A percentile compares a stretch with the other conserved stretches of the same genome.
phyloP scores from a whole-genome alignment of 1,140 invertebrate genomes.

The Camponotus vicinus region DNA sequence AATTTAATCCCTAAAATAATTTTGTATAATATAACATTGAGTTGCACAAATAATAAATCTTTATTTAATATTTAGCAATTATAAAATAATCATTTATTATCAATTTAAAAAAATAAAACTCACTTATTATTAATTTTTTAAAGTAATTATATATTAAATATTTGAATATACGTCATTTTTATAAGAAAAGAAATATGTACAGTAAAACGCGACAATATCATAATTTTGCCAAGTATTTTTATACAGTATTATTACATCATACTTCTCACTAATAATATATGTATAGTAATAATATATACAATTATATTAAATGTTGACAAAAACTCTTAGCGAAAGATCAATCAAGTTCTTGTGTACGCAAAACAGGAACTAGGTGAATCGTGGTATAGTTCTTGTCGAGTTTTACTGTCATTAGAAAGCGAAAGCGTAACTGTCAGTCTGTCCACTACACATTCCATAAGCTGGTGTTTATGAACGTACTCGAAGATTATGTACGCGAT shows the following conservation, averaged over 20 bases:
- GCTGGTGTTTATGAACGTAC: slow-evolving; percentile 49
- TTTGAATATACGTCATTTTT: slow-evolving; percentile 3
- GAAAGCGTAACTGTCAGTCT: slow-evolving; percentile 50
- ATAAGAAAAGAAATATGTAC: background rate
- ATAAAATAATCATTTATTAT: too few species aligned
- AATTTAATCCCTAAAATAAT: slow-evolving; percentile 15
- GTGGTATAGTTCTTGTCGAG: slow-evolving; percentile 39
- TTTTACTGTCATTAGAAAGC: slow-evolving; percentile 60
- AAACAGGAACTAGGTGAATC: slow-evolving; percentile 41
- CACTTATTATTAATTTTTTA: background rate
- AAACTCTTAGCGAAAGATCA: slow-evolving; percentile 21
- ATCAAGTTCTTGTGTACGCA: background rate
- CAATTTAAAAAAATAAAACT: slow-evolving; percentile 2
- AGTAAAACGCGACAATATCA: background rate
- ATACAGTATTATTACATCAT: slow-evolving; percentile 12
- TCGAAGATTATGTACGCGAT: slow-evolving; percentile 49
- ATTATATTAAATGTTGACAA: slow-evolving; percentile 11
- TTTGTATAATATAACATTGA: slow-evolving; percentile 7
- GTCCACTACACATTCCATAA: slow-evolving; percentile 19
- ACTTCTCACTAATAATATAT: background rate
- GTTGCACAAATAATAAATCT: background rate
- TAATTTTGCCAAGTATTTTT: background rate
- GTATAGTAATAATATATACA: background rate
- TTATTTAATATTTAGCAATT: too few species aligned
- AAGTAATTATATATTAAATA: background rate